A percentile compares a stretch with the other conserved stretches of the same genome.
phyloP scores from a whole-genome alignment of 53 echinoderm and acorn worm genomes.

The Patiria pectinifera region DNA sequence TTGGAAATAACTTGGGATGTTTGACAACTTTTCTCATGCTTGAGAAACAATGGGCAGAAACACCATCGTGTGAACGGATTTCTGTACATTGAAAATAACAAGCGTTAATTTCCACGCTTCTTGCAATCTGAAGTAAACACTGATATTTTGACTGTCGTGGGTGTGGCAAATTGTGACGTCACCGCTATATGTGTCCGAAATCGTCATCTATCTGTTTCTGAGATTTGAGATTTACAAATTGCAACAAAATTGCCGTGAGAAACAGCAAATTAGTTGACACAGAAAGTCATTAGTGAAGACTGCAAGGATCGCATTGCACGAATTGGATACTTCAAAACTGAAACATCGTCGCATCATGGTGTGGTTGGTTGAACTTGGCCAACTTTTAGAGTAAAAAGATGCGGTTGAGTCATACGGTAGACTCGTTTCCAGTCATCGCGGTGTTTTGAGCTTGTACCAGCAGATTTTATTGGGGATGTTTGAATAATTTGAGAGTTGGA shows the following conservation, averaged over 20 bases:
- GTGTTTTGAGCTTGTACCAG: background rate
- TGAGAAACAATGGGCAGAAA: too few relatives aligned
- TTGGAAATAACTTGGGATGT: too few relatives aligned
- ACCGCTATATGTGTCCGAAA: background rate
- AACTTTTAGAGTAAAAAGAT: background rate
- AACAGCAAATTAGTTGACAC: background rate
- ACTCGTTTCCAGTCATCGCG: background rate
- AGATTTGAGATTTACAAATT: background rate
- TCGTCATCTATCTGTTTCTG: background rate
- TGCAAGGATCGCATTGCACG: background rate
- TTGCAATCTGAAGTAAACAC: too few relatives aligned
- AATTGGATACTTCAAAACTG: constrained; percentile 15
- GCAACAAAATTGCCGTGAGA: background rate
- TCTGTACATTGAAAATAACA: too few relatives aligned
- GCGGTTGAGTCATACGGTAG: background rate
- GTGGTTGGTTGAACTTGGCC: background rate
- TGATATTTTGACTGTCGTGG: background rate
- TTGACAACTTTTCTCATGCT: too few relatives aligned
- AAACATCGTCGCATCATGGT: background rate
- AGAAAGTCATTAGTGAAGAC: background rate
- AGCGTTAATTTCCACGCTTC: too few relatives aligned
- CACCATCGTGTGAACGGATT: too few relatives aligned
- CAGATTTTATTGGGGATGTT: background rate
- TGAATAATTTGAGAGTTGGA: background rate
- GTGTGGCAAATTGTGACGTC: background rate